These are phyloP conservation scores for Mythimna pallens DNA, from an alignment of 2,888 invertebrate genomes.

Conservation along the genomic window DNA sequence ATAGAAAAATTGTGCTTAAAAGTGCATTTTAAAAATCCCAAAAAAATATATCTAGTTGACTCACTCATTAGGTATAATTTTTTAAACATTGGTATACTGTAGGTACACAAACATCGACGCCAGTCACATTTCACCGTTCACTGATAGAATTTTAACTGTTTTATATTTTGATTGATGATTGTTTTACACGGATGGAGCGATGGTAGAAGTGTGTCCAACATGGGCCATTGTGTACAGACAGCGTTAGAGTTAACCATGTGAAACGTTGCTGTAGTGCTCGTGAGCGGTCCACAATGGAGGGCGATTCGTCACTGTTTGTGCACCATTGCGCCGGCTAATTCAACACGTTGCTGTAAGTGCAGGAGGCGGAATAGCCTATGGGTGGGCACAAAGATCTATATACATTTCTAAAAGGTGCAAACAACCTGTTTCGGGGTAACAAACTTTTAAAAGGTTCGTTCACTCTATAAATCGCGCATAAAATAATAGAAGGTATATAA, in stretches of 20 bases:
- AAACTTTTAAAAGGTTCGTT: conserved; percentile 26
- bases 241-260: conserved; percentile 53
- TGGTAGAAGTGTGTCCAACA: conserved; percentile 43
- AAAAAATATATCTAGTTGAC: conserved; percentile 14
- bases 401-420: conserved; percentile 22
- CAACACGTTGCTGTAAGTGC: conserved; percentile 42
- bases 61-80: conserved; percentile 16
- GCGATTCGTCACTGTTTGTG: conserved; percentile 57
- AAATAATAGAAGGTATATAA: background rate
- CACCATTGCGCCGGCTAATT: conserved; percentile 56
- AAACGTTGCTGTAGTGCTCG: conserved; percentile 42
- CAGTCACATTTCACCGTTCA: conserved; percentile 27
- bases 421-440: background rate
- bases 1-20: background rate
- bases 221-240: conserved; percentile 42
- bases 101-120: conserved; percentile 15
- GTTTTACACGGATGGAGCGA: conserved; percentile 24
- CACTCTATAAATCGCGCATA: conserved; percentile 5
- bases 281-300: conserved; percentile 40
- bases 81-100: conserved; percentile 5
- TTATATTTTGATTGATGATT: conserved; percentile 49
- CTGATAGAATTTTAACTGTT: conserved; percentile 37
- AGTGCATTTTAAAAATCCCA: conserved; percentile 6
- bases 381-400: background rate
- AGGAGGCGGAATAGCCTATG: conserved; percentile 8